These are phyloP conservation scores for Simalia tracyae DNA, from an alignment of 2,797 vertebrate species.

Conservation along the genomic window DNA sequence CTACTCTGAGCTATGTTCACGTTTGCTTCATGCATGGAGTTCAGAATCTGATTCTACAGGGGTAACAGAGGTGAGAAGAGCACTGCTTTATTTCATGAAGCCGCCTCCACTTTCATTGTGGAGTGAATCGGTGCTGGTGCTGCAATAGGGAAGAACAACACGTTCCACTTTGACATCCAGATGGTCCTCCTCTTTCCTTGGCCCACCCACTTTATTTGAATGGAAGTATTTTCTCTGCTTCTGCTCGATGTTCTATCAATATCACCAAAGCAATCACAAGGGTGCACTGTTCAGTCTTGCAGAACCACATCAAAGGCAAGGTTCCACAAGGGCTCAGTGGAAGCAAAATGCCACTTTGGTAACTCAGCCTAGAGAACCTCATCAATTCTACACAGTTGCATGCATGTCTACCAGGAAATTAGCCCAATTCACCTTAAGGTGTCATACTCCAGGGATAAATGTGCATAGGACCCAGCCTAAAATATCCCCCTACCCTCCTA, in stretches of 20 bases:
- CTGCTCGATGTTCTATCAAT: not conserved
- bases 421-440: not conserved
- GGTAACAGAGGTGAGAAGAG: not conserved
- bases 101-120: not conserved
- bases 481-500: not conserved
- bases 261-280: not conserved
- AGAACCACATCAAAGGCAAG: not conserved
- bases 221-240: not conserved
- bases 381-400: not conserved
- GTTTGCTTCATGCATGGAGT: not conserved
- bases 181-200: not conserved
- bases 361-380: not conserved
- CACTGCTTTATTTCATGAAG: not conserved
- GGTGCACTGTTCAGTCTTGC: not conserved
- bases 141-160: not conserved
- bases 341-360: not conserved
- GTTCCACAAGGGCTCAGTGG: not conserved
- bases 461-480: not conserved
- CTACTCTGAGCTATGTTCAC: not conserved
- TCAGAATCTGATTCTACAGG: not conserved
- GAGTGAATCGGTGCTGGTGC: not conserved
- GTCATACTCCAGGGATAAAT: not conserved
- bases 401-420: not conserved
- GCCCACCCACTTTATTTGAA: not conserved
- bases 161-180: not conserved